Conservation (phyloP, 1,140 invertebrate species). For the Cecropterus lyciades region DNA sequence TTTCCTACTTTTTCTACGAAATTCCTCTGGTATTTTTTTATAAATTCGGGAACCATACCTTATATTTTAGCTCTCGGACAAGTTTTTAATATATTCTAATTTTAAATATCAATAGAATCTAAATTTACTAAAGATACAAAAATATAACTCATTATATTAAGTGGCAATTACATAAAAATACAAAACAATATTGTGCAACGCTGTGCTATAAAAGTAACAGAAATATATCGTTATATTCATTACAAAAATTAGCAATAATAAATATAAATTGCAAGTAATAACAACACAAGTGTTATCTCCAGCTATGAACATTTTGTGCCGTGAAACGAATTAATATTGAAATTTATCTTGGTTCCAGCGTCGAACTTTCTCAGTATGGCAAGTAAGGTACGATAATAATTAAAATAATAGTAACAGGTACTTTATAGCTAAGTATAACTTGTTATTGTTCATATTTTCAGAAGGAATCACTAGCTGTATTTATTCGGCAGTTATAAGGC, state of each 20-base stretch:
- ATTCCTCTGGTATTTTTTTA: neutral
- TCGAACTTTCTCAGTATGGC: slow-evolving; percentile 32
- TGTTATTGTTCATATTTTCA: slow-evolving; percentile 27
- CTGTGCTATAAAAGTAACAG: slow-evolving; percentile 17
- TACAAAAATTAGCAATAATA: neutral
- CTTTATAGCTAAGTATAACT: slow-evolving; percentile 27
- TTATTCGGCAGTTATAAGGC: neutral
- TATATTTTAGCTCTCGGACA: too few relatives aligned
- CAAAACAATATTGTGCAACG: slow-evolving; percentile 11
- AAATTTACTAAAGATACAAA: too few relatives aligned
- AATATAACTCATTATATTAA: neutral
- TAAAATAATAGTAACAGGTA: slow-evolving; percentile 26
- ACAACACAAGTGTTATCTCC: slow-evolving; percentile 26
- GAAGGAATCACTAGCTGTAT: slow-evolving; percentile 9
- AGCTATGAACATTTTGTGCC: slow-evolving; percentile 25
- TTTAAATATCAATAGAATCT: too few relatives aligned
- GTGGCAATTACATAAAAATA: slow-evolving; percentile 11
- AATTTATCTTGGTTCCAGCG: slow-evolving; percentile 36
- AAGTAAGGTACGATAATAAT: slow-evolving; percentile 40
- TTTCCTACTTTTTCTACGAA: slow-evolving; percentile 65
- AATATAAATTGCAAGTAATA: slow-evolving; percentile 16
- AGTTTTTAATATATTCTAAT: too few relatives aligned
- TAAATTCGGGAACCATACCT: too few relatives aligned
- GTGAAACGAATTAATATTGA: slow-evolving; percentile 33
- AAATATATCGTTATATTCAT: neutral